These are phyloP conservation scores for Drosophila elegans DNA, from an alignment of 1,140 invertebrate genomes.

Conservation along the genomic window DNA sequence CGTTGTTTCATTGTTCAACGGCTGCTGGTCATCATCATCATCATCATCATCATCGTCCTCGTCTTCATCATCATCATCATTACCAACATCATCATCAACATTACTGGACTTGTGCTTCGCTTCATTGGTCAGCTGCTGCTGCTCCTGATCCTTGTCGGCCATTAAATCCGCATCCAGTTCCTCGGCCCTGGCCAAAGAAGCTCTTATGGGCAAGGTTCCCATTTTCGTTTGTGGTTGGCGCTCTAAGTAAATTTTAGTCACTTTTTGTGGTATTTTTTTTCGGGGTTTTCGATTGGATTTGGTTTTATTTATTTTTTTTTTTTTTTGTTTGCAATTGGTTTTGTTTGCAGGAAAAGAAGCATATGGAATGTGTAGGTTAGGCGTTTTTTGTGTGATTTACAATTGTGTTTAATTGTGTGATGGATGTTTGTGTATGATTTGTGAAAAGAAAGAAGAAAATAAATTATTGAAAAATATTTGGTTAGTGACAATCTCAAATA, in stretches of 20 bases:
- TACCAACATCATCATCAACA: constrained; percentile 42
- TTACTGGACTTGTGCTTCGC: constrained; percentile 44
- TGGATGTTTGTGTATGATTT: constrained; percentile 24
- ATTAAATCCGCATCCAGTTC: constrained; percentile 65
- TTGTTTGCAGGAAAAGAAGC: constrained; percentile 35
- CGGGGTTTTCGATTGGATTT: constrained; percentile 41
- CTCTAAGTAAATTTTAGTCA: constrained; percentile 81
- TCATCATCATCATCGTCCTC: constrained; percentile 66
- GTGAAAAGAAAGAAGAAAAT: constrained; percentile 74
- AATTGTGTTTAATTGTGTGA: constrained; percentile 44
- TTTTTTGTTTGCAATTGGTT: constrained; percentile 5
- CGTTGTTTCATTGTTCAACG: constrained; percentile 70
- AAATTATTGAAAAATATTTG: constrained; percentile 63
- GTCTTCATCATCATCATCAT: constrained; percentile 53
- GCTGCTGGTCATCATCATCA: constrained; percentile 76
- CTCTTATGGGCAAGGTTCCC: constrained; percentile 56
- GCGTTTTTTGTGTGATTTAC: constrained; percentile 53
- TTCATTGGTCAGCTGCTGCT: constrained; percentile 9
- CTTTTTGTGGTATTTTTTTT: constrained; percentile 29
- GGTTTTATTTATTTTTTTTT: constrained; percentile 26
- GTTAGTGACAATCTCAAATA: constrained; percentile 63
- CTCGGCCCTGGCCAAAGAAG: constrained; percentile 66
- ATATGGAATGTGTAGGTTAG: constrained; percentile 37
- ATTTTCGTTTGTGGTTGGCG: constrained; percentile 57
- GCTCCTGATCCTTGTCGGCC: constrained; percentile 24